Conservation (phyloP, 2,888 invertebrate species). For the Drosophila seclusa region DNA sequence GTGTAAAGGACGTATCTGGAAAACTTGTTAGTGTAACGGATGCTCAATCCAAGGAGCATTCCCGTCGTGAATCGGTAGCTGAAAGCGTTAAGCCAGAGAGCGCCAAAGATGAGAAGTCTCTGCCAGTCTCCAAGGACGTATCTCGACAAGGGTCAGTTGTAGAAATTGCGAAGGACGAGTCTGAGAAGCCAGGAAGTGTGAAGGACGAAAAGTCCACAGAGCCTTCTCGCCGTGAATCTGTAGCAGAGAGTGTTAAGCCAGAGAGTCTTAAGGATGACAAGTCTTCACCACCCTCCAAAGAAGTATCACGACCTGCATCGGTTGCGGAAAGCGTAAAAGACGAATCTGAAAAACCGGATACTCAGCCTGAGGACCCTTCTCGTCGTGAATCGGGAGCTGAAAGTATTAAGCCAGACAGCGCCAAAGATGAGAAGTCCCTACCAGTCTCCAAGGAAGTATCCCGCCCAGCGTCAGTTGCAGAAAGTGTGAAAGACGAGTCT, state of each 20-base stretch:
- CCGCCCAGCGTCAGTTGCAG: accelerated
- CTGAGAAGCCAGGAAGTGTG: neutral
- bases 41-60: accelerated
- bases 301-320: neutral
- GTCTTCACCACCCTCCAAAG: neutral
- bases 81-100: neutral
- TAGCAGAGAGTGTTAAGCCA: too few relatives aligned
- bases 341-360: neutral
- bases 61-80: neutral
- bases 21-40: neutral
- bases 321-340: neutral
- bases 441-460: neutral
- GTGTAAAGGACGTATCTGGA: neutral
- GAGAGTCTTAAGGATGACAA: neutral
- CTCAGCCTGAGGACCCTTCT: neutral
- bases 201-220: neutral
- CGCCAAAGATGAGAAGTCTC: neutral
- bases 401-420: neutral
- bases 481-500: neutral
- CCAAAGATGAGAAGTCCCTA: accelerated
- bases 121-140: neutral
- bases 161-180: neutral
- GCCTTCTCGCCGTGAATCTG: too few relatives aligned
- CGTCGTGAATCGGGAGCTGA: neutral
- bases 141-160: neutral